Conservation (phyloP, 1,140 invertebrate genomes). For the Aplysia californica region DNA sequence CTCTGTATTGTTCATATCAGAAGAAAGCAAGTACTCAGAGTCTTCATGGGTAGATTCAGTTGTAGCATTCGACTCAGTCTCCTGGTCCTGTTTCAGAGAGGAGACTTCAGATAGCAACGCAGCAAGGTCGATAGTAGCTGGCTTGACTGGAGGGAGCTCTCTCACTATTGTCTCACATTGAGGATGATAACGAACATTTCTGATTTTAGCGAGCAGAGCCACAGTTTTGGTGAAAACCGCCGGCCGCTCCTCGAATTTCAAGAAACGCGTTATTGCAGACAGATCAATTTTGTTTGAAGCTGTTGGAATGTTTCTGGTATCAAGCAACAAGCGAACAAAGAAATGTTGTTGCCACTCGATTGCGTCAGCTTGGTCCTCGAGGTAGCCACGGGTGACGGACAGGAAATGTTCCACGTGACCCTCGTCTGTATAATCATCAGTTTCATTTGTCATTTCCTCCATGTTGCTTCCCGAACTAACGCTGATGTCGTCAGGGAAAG, state of each 20-base stretch:
- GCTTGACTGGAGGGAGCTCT: not conserved
- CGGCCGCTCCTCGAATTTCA: not conserved
- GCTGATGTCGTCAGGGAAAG: no score
- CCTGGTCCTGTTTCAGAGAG: no score
- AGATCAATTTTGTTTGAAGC: not conserved
- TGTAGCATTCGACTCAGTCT: no score
- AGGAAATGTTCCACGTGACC: not conserved
- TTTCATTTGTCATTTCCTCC: not conserved
- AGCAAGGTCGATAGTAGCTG: not conserved
- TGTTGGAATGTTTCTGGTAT: not conserved
- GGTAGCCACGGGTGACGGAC: slow-evolving; percentile 11
- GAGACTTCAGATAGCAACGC: no score
- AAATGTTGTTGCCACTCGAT: slow-evolving; percentile 6
- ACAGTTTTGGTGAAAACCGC: slow-evolving; percentile 10
- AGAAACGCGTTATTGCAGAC: not conserved
- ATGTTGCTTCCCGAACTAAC: no score
- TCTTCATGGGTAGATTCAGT: no score
- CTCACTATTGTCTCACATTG: not conserved
- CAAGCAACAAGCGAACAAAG: not conserved
- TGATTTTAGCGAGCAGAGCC: not conserved
- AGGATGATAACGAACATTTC: slow-evolving; percentile 3
- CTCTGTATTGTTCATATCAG: no score
- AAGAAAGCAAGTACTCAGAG: no score
- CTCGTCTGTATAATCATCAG: not conserved
- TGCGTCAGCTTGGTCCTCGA: not conserved